Conservation (phyloP, 2,113 vertebrate species). For the Choloepus hoffmanni region DNA sequence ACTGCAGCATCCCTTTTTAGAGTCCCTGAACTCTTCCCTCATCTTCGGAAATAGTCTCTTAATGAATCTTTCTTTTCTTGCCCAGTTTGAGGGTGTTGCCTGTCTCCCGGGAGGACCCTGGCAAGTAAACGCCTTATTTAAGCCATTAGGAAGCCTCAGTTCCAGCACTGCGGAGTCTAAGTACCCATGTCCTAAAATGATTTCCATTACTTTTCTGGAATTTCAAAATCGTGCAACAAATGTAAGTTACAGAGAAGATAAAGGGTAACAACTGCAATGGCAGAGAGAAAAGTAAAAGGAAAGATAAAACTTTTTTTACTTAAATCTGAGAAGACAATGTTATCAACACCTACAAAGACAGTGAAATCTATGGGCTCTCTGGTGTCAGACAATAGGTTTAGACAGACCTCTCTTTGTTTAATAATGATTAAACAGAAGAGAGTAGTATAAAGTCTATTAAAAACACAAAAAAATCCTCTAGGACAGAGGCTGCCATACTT, state of each 20-base stretch:
- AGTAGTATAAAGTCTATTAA: neutral
- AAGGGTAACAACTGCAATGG: slow-evolving; percentile 25
- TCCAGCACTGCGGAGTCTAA: slow-evolving; percentile 5
- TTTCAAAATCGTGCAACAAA: slow-evolving; percentile 36
- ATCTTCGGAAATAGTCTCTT: neutral
- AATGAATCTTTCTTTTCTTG: neutral
- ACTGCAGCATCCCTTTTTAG: neutral
- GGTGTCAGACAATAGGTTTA: neutral
- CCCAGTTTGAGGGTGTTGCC: neutral
- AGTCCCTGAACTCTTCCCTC: neutral
- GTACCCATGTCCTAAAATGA: neutral
- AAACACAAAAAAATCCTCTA: neutral
- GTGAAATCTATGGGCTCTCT: neutral
- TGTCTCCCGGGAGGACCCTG: neutral
- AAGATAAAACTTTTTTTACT: slow-evolving; percentile 65
- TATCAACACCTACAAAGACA: neutral
- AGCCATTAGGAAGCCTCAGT: neutral
- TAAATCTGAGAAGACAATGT: neutral
- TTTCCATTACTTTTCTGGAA: slow-evolving; percentile 18
- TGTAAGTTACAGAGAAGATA: neutral
- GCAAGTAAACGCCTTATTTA: neutral
- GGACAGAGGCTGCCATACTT: neutral
- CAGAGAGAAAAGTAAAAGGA: slow-evolving; percentile 54
- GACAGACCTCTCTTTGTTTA: slow-evolving; percentile 7
- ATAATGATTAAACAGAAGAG: neutral